Evolutionary conservation across 2,113 vertebrate species (phyloP), one percentile per base, ranked within the genome.

Genomic region (Eira barbara): DNA sequence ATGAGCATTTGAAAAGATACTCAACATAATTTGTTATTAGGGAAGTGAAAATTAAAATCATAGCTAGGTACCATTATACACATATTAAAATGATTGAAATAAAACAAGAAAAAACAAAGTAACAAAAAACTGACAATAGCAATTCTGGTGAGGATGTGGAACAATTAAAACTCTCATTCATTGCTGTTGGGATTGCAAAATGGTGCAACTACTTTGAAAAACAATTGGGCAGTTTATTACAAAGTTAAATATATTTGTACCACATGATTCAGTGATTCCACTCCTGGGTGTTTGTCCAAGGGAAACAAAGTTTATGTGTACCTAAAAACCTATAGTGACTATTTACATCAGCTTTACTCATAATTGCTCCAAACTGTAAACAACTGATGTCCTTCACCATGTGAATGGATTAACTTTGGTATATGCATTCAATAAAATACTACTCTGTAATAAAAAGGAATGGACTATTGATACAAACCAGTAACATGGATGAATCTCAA

Each of bases 21-120:
- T 94, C 3, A 39, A 49, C 1, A 4, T 81, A 76, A 42, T 81
- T 73, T 36, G 11, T 74, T 10, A 90, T 76, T 85, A 85, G n/a
- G 27, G 15, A 27, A 95, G 45, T 94, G 12, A 87, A 93, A 92
- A 52, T 87, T n/a, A 87, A 95, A 95, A 71, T 91, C 29, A 88
- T 47, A 96, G 12, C 55, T 42, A 63, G 42, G 67, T 92, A 74
- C 21, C 9, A 55, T 39, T 63, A 59, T 0, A 27, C 21, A 82
- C 10, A 15, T 74, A 73, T 83, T 67, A 85, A 7, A 78, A 45
- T 74, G 76, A 12, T 55, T 47, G 57, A 52, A 69, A 67, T 29
- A 74, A 96, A 55, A 85, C 4, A 90, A 81, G 14, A 47, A 7
- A 85, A n/a, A n/a, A 69, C 7, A 69, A 69, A n/a, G 20, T 36